Percentiles rank a stretch among this genome's conserved stretches.
Evolutionary conservation across 2,797 vertebrate species (phyloP).

Genomic region (Eurystomus glaucurus): DNA sequence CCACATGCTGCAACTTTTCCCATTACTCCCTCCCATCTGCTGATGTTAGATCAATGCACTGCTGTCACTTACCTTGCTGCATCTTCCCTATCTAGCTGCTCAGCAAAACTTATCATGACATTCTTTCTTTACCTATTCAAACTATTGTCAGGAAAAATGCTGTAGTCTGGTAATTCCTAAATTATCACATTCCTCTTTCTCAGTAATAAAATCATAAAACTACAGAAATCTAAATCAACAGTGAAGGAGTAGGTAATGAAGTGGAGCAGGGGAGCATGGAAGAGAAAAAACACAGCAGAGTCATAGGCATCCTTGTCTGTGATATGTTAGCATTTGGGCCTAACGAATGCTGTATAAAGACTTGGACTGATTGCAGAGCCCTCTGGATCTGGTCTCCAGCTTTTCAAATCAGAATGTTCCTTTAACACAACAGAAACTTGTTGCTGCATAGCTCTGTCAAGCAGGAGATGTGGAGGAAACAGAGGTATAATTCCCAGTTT

Average conservation of each 20-base stretch:
- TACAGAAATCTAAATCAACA: neutral
- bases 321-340: neutral
- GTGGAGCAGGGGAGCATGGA: neutral
- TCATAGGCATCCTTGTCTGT: neutral
- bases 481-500: neutral
- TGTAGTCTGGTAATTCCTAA: neutral
- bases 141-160: neutral
- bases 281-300: neutral
- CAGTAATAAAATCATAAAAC: neutral
- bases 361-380: neutral
- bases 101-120: neutral
- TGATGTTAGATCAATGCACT: neutral
- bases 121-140: neutral
- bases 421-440: neutral
- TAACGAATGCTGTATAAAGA: neutral
- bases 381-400: neutral
- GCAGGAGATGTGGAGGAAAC: fast-evolving
- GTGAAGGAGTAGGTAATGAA: neutral
- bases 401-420: neutral
- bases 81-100: neutral
- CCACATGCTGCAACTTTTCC: neutral
- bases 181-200: neutral
- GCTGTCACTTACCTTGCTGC: neutral
- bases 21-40: neutral
- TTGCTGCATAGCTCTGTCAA: neutral